phyloP scores from a whole-genome alignment of 37 sponge, comb jelly and placozoan species.

The Crambe crambe region DNA sequence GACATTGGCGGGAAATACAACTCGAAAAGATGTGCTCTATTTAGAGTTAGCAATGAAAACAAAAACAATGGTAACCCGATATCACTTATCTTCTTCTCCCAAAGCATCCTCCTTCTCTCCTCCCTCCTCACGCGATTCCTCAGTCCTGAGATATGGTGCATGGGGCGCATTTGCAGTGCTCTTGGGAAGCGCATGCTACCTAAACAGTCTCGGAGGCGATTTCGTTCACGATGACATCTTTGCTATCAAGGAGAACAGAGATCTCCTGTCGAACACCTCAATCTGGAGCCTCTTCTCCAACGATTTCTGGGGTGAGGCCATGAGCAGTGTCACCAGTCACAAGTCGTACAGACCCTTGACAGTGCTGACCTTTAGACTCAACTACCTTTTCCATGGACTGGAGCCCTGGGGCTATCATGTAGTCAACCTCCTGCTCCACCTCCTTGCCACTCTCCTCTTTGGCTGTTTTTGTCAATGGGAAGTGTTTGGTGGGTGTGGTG shows the following conservation, averaged over 20 bases:
- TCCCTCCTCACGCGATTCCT: background rate
- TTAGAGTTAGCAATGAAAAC: background rate
- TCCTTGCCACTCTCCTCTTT: constrained; percentile 52
- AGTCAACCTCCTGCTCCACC: constrained; percentile 71
- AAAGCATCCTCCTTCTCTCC: background rate
- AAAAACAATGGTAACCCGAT: no score
- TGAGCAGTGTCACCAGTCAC: constrained; percentile 75
- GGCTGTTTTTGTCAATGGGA: constrained; percentile 41
- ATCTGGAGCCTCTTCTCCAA: constrained; percentile 33
- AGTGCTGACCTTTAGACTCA: constrained; percentile 77
- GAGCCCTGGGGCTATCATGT: constrained; percentile 82
- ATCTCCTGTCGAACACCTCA: constrained; percentile 60
- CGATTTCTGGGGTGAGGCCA: constrained; percentile 92
- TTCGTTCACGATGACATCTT: constrained; percentile 91
- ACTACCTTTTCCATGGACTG: constrained; percentile 74
- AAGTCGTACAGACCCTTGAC: constrained; percentile 92
- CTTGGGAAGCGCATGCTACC: constrained; percentile 52
- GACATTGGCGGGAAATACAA: background rate
- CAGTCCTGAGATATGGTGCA: background rate
- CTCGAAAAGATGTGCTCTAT: background rate
- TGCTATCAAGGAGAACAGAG: constrained; percentile 80
- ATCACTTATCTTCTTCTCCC: background rate
- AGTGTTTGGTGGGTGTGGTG: constrained; percentile 26
- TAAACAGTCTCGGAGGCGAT: constrained; percentile 67
- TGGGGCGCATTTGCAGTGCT: background rate